Base-by-base conservation (phyloP, 2,797 vertebrate genomes). In the Arnoldichthys spilopterus region DNA sequence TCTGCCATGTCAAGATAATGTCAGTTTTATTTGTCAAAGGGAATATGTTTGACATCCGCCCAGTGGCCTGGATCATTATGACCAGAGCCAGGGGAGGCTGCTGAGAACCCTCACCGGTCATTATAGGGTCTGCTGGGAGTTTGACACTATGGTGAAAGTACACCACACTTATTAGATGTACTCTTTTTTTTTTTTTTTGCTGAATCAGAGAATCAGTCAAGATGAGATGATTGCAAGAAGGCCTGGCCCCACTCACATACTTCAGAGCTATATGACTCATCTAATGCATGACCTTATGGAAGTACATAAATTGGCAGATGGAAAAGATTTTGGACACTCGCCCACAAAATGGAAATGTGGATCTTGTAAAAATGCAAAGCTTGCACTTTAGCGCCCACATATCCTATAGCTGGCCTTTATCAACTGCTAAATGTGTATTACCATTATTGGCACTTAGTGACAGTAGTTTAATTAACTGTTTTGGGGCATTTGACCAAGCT, bases 401-500 rank as follows among this genome's bases (percentile, higher is more conserved):
- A 32, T 76, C 47, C 68, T 54, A 69, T 18, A 58, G 51, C 74
- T 15, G 47, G 54, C 73, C 73, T 62, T 63, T 74, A 85, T 83
- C 76, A 76, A 79, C 78, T 77, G 68, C 66, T 76, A 83, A 83
- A 75, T 75, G 74, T 85, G 64, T 80, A 82, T 82, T 80, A 82
- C 72, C 73, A 69, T 76, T 81, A 84, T 84, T 80, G 80, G 71
- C 83, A 80, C 58, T 82, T 72, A 68, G 74, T 80, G 80, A 71
- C 80, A 79, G 77, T 68, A 74, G 54, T 77, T 77, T 85, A 85
- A 85, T 82, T 80, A 82, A 82, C 80, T 75, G 74, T 82, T 85
- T 82, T 85, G 70, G 71, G 71, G 74, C 66, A 79, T 85, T 80
- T 82, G 59, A 78, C 54, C 30, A 1, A 68, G 72, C 51, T 72